phyloP scores from a whole-genome alignment of 1,140 invertebrate species.

The Venturia canescens region DNA sequence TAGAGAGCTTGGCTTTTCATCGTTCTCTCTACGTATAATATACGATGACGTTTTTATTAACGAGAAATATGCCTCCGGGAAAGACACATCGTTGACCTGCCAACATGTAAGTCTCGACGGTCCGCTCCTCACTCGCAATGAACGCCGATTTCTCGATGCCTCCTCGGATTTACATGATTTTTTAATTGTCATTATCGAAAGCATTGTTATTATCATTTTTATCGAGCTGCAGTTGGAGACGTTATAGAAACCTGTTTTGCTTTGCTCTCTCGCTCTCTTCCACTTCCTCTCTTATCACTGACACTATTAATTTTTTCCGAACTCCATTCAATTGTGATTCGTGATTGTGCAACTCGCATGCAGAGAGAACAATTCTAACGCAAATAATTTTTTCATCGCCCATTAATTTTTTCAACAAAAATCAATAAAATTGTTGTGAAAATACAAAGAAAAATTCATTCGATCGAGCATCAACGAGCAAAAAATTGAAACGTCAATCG shows the following conservation, averaged over 20 bases:
- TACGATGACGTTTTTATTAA: constrained; percentile 68
- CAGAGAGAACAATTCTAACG: too few relatives aligned
- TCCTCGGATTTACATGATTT: constrained; percentile 39
- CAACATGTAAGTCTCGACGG: constrained; percentile 6
- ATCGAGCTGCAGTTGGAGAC: constrained; percentile 1
- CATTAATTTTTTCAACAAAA: too few relatives aligned
- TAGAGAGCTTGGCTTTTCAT: neutral
- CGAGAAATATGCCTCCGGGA: constrained; percentile 61
- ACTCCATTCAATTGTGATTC: neutral
- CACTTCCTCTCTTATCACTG: neutral
- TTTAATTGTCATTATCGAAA: neutral
- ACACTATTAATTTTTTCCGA: constrained; percentile 14
- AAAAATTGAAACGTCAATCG: too few relatives aligned
- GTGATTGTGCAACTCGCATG: too few relatives aligned
- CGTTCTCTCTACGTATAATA: constrained; percentile 56
- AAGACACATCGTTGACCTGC: constrained; percentile 52
- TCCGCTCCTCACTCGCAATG: constrained; percentile 37
- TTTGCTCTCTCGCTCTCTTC: constrained; percentile 40
- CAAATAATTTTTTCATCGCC: too few relatives aligned
- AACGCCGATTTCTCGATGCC: constrained; percentile 46
- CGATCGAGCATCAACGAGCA: too few relatives aligned
- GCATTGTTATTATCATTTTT: constrained; percentile 18
- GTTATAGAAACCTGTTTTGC: neutral
- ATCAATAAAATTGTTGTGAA: too few relatives aligned
- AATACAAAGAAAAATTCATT: too few relatives aligned